phyloP scores from a whole-genome alignment of 2,797 vertebrate genomes.

The Pachyuromys duprasi region DNA sequence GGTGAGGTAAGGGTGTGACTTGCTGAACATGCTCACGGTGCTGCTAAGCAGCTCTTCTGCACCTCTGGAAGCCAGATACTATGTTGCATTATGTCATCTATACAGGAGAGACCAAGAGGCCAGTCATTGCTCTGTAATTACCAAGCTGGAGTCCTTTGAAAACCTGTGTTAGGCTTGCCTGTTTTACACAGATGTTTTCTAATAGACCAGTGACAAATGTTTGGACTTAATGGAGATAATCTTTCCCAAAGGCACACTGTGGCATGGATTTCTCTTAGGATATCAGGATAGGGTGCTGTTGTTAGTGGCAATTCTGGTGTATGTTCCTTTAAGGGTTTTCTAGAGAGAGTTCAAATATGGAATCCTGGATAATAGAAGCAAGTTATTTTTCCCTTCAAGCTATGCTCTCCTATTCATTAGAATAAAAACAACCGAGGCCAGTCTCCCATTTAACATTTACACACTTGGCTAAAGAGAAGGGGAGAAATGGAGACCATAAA shows the following conservation, averaged over 20 bases:
- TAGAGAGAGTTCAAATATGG: background rate
- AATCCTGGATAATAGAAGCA: background rate
- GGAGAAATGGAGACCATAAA: fast-evolving
- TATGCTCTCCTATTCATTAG: background rate
- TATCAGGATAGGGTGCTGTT: background rate
- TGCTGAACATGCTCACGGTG: fast-evolving
- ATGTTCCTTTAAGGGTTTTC: background rate
- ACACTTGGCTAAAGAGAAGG: background rate
- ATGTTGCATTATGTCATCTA: background rate
- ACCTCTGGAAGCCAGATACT: background rate
- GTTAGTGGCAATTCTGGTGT: background rate
- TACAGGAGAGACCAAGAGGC: background rate
- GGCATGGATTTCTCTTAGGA: background rate
- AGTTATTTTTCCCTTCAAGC: background rate
- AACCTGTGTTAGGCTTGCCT: background rate
- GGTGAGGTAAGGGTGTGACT: background rate
- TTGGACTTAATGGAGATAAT: background rate
- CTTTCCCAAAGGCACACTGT: background rate
- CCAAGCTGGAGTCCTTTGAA: background rate
- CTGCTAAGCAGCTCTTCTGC: fast-evolving
- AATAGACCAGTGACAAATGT: background rate
- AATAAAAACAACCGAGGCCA: background rate
- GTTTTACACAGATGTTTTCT: background rate
- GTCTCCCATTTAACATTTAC: background rate
- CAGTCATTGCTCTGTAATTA: background rate